Conservation (phyloP, 2,888 invertebrate genomes). For the Neocrepidodera transversa region DNA sequence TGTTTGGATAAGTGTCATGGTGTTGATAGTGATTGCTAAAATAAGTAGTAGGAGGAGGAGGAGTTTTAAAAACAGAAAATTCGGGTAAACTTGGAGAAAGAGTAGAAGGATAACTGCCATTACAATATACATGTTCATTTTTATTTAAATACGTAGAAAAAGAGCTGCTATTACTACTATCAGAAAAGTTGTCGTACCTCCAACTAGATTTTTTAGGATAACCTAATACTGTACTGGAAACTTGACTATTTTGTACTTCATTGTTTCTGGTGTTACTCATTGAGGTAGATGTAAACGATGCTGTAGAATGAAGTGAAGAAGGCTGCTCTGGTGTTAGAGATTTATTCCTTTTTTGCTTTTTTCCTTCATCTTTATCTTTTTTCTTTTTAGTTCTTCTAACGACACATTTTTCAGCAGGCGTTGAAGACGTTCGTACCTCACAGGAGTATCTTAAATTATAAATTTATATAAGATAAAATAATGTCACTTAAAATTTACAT, state of each 20-base stretch:
- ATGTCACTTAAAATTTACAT: too few relatives aligned
- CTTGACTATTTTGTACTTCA: constrained; percentile 84
- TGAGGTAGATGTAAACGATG: constrained; percentile 7
- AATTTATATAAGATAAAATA: too few relatives aligned
- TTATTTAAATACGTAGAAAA: constrained; percentile 34
- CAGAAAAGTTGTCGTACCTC: constrained; percentile 49
- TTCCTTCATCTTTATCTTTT: constrained; percentile 79
- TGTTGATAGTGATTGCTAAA: not conserved
- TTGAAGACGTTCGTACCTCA: constrained; percentile 45
- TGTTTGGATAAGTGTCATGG: constrained; percentile 4
- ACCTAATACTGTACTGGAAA: constrained; percentile 83
- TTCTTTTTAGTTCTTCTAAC: constrained; percentile 78
- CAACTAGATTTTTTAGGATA: constrained; percentile 45
- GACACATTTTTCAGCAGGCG: constrained; percentile 42
- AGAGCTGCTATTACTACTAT: constrained; percentile 34
- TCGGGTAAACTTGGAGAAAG: constrained; percentile 37
- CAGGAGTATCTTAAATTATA: constrained; percentile 39
- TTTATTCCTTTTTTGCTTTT: constrained; percentile 55
- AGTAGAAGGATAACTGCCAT: constrained; percentile 38
- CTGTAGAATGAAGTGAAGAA: constrained; percentile 30
- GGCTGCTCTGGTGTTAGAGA: constrained; percentile 20
- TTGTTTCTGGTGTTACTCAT: constrained; percentile 20
- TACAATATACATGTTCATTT: constrained; percentile 33
- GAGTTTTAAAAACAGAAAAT: constrained; percentile 44
- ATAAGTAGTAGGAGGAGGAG: constrained; percentile 10